Conservation (phyloP, 2,113 vertebrate genomes). For the Trachemys scripta region DNA sequence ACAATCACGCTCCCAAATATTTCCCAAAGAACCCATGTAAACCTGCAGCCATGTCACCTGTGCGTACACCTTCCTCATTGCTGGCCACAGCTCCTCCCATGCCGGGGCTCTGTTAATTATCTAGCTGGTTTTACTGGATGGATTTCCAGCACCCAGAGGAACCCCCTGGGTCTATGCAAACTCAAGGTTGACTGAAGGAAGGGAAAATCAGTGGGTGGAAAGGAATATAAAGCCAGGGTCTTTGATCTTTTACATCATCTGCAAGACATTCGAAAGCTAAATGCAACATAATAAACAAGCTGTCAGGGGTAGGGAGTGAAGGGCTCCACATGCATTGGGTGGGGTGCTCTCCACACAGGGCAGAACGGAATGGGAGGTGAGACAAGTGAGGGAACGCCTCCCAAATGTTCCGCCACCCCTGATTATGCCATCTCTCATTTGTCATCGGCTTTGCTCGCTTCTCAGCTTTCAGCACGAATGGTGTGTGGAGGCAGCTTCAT, state of each 20-base stretch:
- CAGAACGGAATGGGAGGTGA: background rate
- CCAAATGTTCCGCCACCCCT: background rate
- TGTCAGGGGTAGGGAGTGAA: conserved; percentile 34
- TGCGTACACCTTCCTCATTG: background rate
- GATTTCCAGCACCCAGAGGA: accelerated
- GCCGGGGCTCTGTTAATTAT: background rate
- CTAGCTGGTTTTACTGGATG: background rate
- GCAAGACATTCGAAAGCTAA: conserved; percentile 34
- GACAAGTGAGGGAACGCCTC: background rate
- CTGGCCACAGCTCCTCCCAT: background rate
- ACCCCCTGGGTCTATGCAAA: background rate
- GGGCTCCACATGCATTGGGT: background rate
- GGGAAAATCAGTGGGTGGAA: background rate
- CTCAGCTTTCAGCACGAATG: background rate
- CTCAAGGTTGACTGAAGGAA: background rate
- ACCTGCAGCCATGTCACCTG: background rate
- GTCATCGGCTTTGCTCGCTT: background rate
- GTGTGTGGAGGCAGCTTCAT: background rate
- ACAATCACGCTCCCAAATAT: background rate
- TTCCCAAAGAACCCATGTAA: background rate
- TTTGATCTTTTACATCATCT: conserved; percentile 58
- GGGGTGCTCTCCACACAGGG: conserved; percentile 8
- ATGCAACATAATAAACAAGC: conserved; percentile 43
- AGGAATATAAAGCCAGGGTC: background rate
- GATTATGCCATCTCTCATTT: background rate